These are phyloP conservation scores for Ophion costatus DNA, from an alignment of 2,888 invertebrate genomes.

Conservation along the genomic window DNA sequence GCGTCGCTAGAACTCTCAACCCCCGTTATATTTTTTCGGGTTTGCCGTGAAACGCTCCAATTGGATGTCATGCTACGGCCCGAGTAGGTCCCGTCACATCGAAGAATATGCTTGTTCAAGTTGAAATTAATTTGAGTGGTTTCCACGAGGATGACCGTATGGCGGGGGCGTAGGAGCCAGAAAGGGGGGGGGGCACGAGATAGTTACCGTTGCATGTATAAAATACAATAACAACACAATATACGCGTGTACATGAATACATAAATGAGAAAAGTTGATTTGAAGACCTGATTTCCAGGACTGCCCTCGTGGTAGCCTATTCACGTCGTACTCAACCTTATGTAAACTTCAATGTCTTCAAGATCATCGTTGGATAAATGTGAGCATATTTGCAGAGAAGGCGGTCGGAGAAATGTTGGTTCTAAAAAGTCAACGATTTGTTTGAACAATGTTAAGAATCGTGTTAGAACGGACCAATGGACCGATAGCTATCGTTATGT, in stretches of 20 bases:
- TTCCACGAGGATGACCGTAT: conserved; percentile 73
- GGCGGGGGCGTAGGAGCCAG: background rate
- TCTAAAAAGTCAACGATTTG: background rate
- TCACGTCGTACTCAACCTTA: background rate
- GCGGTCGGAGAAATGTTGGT: background rate
- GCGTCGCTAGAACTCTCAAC: conserved; percentile 30
- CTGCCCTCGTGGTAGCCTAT: background rate
- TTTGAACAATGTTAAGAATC: too few relatives aligned
- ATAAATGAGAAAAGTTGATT: background rate
- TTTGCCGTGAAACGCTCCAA: conserved; percentile 68
- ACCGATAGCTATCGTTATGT: too few relatives aligned
- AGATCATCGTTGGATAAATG: background rate
- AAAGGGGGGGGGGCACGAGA: conserved; percentile 11
- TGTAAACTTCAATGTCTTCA: background rate
- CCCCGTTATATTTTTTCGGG: conserved; percentile 34
- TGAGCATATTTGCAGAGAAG: background rate
- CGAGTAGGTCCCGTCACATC: conserved; percentile 73
- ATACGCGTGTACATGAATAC: background rate
- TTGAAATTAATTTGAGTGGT: conserved; percentile 83
- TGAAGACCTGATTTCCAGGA: background rate
- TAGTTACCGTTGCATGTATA: conserved; percentile 9
- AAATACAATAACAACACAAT: conserved; percentile 34
- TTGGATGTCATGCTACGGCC: conserved; percentile 77
- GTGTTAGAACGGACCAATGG: too few relatives aligned
- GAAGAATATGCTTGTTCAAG: conserved; percentile 81